A percentile compares a stretch with the other conserved stretches of the same genome.
phyloP scores from a whole-genome alignment of 2,113 vertebrate species.

The Craseonycteris thonglongyai region DNA sequence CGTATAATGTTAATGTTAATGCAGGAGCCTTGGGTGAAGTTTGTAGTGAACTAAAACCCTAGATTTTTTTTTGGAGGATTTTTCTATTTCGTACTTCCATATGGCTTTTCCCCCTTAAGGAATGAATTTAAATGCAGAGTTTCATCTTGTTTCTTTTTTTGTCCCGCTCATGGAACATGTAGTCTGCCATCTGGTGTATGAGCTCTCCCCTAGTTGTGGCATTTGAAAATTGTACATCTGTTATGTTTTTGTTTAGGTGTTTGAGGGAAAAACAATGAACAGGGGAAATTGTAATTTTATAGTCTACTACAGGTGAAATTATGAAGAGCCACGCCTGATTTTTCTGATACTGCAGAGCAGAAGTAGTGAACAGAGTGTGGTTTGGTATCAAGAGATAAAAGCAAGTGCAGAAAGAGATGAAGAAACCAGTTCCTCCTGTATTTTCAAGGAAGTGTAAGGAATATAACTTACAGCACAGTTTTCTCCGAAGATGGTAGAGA shows the following conservation, averaged over 20 bases:
- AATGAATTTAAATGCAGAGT: not conserved
- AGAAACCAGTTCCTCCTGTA: not conserved
- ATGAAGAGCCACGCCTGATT: not conserved
- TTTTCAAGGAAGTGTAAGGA: not conserved
- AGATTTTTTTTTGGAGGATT: not conserved
- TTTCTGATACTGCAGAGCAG: not conserved
- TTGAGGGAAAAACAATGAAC: not conserved
- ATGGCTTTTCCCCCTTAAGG: not conserved
- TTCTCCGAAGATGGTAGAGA: not conserved
- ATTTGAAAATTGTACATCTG: constrained; percentile 7
- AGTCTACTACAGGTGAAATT: not conserved
- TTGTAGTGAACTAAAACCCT: not conserved
- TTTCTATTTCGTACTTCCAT: not conserved
- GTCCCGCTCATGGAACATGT: not conserved
- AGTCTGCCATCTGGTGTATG: not conserved
- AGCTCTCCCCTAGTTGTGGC: not conserved
- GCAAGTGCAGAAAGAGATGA: not conserved
- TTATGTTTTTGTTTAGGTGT: constrained; percentile 5
- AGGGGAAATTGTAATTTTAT: not conserved
- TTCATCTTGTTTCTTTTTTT: not conserved
- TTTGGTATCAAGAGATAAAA: not conserved
- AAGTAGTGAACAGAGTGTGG: not conserved
- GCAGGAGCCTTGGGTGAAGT: not conserved
- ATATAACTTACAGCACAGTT: not conserved
- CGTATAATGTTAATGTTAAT: not conserved